Evolutionary conservation across 2,797 vertebrate species (phyloP), one percentile per base, ranked within the genome.

Genomic region (Vireo griseus): DNA sequence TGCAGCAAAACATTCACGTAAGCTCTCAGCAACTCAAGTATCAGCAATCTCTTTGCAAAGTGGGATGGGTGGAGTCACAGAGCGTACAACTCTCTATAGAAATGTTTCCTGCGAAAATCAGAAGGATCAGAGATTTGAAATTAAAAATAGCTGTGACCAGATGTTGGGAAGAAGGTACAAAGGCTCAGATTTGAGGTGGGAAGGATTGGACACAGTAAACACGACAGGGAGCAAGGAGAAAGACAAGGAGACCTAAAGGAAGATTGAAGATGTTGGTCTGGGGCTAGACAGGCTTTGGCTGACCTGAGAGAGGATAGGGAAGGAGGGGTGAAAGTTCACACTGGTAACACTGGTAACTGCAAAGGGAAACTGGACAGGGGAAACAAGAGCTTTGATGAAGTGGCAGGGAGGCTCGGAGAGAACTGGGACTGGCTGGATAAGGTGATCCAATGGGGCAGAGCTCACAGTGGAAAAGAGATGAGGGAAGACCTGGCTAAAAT

Each of bases 21-120:
- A 66, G 47, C 69, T 59, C 45, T 57, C 65, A 76, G 42, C 19
- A 39, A 65, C 37, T 31, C 57, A 47, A 88, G 10, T 13, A 55
- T 9, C 16, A 33, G 40, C 51, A 51, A 37, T 58, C 57, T 76
- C 21, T 69, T 57, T 55, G 45, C 72, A 29, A 82, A 65, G 25
- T 10, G 29, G 9, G 31, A 65, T 52, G 42, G 44, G 44, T 35
- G 26, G 33, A 79, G 31, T 68, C 79, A 74, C 20, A 20, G 24
- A 67, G 16, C 0, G 0, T 17, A 20, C 0, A 0, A 19, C 15
- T 76, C 39, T 73, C 59, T 48, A 48, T 16, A 57, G 86, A 72
- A 52, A 73, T 11, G 29, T 26, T 33, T 81, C 37, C 59, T 39
- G 61, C 35, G 37, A 88, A 92, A 91, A 35, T 40, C 61, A 33